A percentile compares a stretch with the other conserved stretches of the same genome.
These are phyloP conservation scores for Nemotelus nigrinus DNA, from an alignment of 2,888 invertebrate species.

Conservation along the genomic window DNA sequence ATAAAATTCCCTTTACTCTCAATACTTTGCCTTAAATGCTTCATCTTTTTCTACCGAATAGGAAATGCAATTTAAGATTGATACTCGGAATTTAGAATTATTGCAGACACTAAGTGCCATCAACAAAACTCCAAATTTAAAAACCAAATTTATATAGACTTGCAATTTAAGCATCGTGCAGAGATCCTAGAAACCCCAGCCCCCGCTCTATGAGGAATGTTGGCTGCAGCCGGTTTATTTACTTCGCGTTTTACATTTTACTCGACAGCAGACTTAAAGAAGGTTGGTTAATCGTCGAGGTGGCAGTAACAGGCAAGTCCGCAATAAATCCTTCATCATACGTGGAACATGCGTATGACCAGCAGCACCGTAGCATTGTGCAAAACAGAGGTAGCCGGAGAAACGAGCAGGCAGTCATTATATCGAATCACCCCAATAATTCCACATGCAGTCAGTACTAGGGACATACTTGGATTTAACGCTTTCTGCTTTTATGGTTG, in stretches of 20 bases:
- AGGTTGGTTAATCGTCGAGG: conserved; percentile 16
- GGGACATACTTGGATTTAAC: not conserved
- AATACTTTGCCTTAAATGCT: no score
- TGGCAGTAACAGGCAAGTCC: conserved; percentile 15
- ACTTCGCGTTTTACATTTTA: not conserved
- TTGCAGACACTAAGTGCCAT: no score
- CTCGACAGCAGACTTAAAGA: not conserved
- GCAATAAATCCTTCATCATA: not conserved
- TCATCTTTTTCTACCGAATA: no score
- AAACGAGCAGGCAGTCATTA: no score
- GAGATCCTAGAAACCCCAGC: not conserved
- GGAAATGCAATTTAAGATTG: no score
- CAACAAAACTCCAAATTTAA: not conserved
- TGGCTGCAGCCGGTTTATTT: not conserved
- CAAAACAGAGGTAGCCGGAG: not conserved
- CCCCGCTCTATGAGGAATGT: not conserved
- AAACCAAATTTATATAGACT: not conserved
- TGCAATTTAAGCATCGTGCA: not conserved
- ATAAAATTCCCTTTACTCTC: no score
- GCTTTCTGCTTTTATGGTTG: not conserved
- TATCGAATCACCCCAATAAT: not conserved
- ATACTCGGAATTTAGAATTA: no score
- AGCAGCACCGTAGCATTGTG: not conserved
- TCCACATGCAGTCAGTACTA: not conserved
- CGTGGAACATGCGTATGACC: conserved; percentile 15